Conservation (phyloP, 2,797 vertebrate genomes). For the Dipus sagitta region DNA sequence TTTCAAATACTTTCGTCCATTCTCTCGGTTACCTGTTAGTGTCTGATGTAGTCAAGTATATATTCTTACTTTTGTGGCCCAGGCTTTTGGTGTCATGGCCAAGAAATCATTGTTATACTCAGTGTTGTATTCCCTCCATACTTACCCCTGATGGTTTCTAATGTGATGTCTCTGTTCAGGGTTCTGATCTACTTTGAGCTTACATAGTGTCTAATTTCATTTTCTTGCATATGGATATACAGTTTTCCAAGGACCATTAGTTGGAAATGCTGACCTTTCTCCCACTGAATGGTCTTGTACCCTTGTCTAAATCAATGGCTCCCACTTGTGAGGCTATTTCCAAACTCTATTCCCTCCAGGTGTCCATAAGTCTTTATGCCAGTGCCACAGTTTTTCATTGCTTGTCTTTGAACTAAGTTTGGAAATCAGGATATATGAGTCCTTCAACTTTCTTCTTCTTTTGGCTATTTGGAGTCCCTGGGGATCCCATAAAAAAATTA, state of each 20-base stretch:
- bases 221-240: not conserved
- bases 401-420: not conserved
- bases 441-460: conserved; percentile 3
- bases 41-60: not conserved
- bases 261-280: not conserved
- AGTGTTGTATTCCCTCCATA: not conserved
- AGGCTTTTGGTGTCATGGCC: not conserved
- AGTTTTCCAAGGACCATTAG: not conserved
- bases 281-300: not conserved
- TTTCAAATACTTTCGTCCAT: not conserved
- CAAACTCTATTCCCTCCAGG: not conserved
- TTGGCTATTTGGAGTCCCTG: not conserved
- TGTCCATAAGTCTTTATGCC: not conserved
- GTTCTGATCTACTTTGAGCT: not conserved
- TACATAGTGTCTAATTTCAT: not conserved
- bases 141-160: not conserved
- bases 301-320: not conserved
- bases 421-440: conserved; percentile 32
- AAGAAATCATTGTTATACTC: not conserved
- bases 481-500: conserved; percentile 25
- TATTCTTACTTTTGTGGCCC: not conserved
- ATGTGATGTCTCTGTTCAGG: not conserved
- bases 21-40: not conserved
- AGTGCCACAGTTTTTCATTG: not conserved
- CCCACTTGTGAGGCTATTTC: not conserved